phyloP scores from a whole-genome alignment of 2,888 invertebrate species.

The Ceriagrion tenellum region DNA sequence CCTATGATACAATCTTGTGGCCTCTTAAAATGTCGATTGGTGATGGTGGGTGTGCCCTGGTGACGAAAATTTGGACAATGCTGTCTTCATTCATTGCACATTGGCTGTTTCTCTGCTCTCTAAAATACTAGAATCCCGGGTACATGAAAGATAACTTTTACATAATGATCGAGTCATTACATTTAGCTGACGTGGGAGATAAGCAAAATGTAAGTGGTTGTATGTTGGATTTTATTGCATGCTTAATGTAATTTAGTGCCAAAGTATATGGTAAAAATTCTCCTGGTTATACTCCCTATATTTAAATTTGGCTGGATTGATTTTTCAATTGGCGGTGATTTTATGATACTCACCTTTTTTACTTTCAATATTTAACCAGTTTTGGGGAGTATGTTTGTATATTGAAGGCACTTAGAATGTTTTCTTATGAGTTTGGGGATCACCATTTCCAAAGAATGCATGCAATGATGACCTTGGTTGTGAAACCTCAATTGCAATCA shows the following conservation, averaged over 20 bases:
- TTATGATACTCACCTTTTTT: background rate
- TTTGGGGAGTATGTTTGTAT: background rate
- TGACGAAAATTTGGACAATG: conserved; percentile 28
- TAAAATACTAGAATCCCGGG: conserved; percentile 73
- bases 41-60: conserved; percentile 5
- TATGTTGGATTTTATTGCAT: background rate
- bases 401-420: too few relatives aligned
- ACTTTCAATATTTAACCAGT: background rate
- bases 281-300: background rate
- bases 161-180: conserved; percentile 78
- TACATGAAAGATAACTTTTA: conserved; percentile 81
- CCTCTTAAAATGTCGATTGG: background rate
- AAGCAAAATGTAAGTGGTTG: conserved; percentile 67
- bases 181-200: conserved; percentile 60
- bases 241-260: background rate
- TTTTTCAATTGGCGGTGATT: background rate
- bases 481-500: too few relatives aligned
- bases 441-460: too few relatives aligned
- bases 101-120: background rate
- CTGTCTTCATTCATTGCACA: conserved; percentile 21
- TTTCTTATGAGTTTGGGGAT: background rate
- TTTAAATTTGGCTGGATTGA: background rate
- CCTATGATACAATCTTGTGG: background rate
- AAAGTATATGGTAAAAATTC: background rate
- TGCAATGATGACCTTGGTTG: too few relatives aligned